Conservation (phyloP, 1,140 invertebrate species). For the Lanistes nyassanus region DNA sequence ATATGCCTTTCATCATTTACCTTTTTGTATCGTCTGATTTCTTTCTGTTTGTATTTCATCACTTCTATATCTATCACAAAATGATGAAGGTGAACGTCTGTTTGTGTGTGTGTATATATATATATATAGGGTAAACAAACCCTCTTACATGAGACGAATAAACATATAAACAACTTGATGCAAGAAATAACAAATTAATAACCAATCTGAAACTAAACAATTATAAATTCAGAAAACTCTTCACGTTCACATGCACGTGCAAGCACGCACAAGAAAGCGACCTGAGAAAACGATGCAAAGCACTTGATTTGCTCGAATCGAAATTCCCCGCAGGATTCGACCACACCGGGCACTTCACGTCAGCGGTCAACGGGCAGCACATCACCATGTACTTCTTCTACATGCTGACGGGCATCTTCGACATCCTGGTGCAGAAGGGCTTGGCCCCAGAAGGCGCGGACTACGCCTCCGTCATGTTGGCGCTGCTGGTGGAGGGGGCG, state of each 20-base stretch:
- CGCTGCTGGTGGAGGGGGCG: conserved; percentile 66
- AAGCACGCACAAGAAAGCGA: background rate
- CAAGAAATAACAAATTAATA: too few relatives aligned
- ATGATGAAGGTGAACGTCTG: too few relatives aligned
- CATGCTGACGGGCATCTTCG: conserved; percentile 64
- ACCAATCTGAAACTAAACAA: too few relatives aligned
- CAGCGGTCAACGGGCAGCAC: conserved; percentile 67
- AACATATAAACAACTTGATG: too few relatives aligned
- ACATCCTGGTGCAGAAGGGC: conserved; percentile 55
- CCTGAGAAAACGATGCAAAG: background rate
- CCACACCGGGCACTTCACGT: background rate
- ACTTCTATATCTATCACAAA: too few relatives aligned
- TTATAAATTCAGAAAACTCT: background rate
- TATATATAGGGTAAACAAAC: too few relatives aligned
- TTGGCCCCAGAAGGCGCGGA: conserved; percentile 40
- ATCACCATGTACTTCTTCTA: conserved; percentile 71
- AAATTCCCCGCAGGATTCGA: background rate
- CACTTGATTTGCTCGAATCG: background rate
- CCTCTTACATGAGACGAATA: too few relatives aligned
- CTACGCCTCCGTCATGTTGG: conserved; percentile 33
- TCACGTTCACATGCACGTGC: too few relatives aligned
- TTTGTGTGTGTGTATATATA: too few relatives aligned
- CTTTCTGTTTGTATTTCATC: conserved; percentile 1
- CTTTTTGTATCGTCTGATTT: background rate
- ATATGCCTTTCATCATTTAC: background rate